Percentiles rank a stretch among this genome's conserved stretches.
These are phyloP conservation scores for Tetranychus truncatus DNA, from an alignment of 2,888 invertebrate species.

Conservation along the genomic window DNA sequence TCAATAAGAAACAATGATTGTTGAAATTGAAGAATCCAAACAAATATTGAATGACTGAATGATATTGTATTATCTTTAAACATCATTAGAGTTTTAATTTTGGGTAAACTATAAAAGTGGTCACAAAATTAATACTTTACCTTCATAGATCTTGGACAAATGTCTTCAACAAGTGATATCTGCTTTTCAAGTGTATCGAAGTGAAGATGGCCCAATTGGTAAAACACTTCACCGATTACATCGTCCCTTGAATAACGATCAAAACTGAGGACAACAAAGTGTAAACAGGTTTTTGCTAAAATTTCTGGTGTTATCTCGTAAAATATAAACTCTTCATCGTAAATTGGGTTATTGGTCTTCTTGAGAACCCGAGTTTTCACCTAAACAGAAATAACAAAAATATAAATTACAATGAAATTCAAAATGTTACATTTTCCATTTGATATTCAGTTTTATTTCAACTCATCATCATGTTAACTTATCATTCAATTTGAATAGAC, in stretches of 20 bases:
- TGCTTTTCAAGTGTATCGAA: conserved; percentile 37
- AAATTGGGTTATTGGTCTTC: conserved; percentile 85
- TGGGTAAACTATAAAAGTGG: not conserved
- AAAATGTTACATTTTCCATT: too few species aligned
- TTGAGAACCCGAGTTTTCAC: conserved; percentile 88
- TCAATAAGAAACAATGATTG: too few species aligned
- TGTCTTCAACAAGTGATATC: conserved; percentile 61
- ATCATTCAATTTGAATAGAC: too few species aligned
- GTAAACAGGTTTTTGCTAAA: conserved; percentile 67
- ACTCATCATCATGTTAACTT: too few species aligned
- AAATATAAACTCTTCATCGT: conserved; percentile 98
- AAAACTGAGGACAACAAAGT: conserved; percentile 73
- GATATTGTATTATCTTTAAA: too few species aligned
- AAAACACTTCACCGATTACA: conserved; percentile 90
- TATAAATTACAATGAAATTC: not conserved
- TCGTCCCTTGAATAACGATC: conserved; percentile 95
- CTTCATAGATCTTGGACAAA: conserved; percentile 57
- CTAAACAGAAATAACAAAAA: conserved; percentile 11
- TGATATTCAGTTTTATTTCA: too few species aligned
- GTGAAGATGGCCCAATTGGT: conserved; percentile 33
- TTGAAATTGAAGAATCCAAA: too few species aligned
- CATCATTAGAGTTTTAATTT: too few species aligned
- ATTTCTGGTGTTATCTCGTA: conserved; percentile 76
- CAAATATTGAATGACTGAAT: too few species aligned
- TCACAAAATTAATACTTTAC: conserved; percentile 36